phyloP scores from a whole-genome alignment of 2,888 invertebrate genomes.

The Rotaria socialis region DNA sequence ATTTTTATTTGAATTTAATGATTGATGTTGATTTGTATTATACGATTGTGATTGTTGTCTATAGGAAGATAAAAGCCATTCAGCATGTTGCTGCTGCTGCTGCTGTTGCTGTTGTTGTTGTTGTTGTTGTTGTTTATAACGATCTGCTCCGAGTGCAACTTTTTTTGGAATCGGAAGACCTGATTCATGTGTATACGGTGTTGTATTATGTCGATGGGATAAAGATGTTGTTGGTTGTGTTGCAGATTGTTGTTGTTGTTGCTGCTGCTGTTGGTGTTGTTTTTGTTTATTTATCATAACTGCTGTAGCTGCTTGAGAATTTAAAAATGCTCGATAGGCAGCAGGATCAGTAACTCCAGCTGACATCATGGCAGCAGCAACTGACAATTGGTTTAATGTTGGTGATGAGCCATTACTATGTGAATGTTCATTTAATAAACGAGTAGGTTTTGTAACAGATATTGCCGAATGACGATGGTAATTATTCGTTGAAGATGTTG shows the following conservation, averaged over 20 bases:
- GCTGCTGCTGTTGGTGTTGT: background rate
- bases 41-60: background rate
- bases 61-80: no score
- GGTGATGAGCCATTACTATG: background rate
- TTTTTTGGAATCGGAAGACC: slow-evolving; percentile 31
- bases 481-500: background rate
- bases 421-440: background rate
- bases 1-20: background rate
- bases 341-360: background rate
- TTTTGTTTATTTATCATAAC: slow-evolving; percentile 8
- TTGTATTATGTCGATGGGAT: background rate
- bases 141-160: background rate
- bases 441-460: background rate
- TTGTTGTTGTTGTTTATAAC: slow-evolving; percentile 7
- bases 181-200: background rate
- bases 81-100: slow-evolving; percentile 20
- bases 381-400: background rate
- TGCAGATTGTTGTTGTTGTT: no score
- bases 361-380: background rate
- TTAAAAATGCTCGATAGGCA: slow-evolving; percentile 9
- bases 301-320: background rate
- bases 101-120: slow-evolving; percentile 9
- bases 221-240: background rate
- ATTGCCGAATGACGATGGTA: background rate
- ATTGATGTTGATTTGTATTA: background rate